Base-by-base conservation (phyloP, 2,888 invertebrate genomes). In the Linyphia triangularis region DNA sequence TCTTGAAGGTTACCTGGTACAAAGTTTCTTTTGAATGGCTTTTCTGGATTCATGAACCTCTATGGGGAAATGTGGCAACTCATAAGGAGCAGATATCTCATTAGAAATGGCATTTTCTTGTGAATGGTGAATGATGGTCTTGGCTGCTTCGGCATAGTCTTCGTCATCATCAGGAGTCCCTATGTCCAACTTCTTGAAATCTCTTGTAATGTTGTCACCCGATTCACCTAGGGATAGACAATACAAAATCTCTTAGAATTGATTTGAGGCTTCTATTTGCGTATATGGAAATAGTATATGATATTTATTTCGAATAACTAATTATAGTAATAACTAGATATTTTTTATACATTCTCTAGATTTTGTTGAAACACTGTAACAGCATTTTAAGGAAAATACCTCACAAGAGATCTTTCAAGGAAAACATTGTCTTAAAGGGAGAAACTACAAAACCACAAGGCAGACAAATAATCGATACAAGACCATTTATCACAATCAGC, bases 51-150 rank as follows among this genome's bases (percentile, higher is more conserved):
- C 98, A 90, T 97, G 97, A 93, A 98, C 97, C 92, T 99, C 99
- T 92, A 99, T 99, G 61, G 99, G 99, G 93, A 98, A 99, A 93
- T 98, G 98, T 0, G 98, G 98, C 59, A 99, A 96, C 93, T 99
- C 99, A 93, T 98, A 99, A 0, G 98, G 98, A 7, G 98, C 98
- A 4, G 98, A 97, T 90, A 98, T 95, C 93, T 97, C 97, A 92
- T 97, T 97, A 26, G 90, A 90, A 61, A 91, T 77, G 7, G 79
- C 85, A 70, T 89, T 90, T 63, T 90, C 85, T 43, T 81, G 89
- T 16, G 89, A 67, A 51, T 89, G 90, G 24, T 89, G 75, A 22
- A 81, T 77, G 24, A 90, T 90, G 19, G 86, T 67, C 59, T 86
- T 67, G 13, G 90, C 69, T 10, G 78, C 85, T 33, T 78, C 72